Evolutionary conservation across 2,797 vertebrate genomes (phyloP).

Genomic region (Phoebastria nigripes): DNA sequence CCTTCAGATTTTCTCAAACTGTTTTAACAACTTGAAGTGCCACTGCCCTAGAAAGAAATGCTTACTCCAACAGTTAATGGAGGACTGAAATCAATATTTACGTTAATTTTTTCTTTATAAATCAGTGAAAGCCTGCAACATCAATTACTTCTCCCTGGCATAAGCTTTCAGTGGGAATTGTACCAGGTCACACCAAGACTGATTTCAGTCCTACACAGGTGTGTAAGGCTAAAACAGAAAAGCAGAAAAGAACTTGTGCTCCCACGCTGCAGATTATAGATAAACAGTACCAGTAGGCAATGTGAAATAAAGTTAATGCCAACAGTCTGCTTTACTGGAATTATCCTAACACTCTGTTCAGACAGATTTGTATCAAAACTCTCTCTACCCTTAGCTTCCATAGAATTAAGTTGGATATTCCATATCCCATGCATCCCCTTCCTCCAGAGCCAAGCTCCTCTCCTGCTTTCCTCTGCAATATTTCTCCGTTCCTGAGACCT

Average conservation of each 20-base stretch:
- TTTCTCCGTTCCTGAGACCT: background rate
- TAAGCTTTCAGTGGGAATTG: background rate
- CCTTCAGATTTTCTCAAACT: background rate
- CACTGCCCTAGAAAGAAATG: background rate
- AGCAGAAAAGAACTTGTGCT: background rate
- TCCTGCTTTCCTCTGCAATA: background rate
- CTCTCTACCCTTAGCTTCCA: background rate
- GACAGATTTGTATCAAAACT: background rate
- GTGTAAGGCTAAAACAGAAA: background rate
- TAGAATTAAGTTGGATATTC: background rate
- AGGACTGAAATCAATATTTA: background rate
- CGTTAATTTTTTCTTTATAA: background rate
- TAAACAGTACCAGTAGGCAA: background rate
- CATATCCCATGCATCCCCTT: background rate
- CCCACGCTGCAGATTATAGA: background rate
- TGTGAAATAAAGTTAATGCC: background rate
- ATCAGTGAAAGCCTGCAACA: background rate
- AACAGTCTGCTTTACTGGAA: background rate
- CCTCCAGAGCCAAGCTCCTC: background rate
- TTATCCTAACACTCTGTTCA: background rate
- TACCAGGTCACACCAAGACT: background rate
- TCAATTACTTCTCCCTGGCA: background rate
- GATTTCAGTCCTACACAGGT: background rate
- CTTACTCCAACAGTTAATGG: background rate
- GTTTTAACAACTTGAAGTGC: background rate